Evolutionary conservation across 53 echinoderm and acorn worm species (phyloP).

Genomic region (Paelopatides confundens): DNA sequence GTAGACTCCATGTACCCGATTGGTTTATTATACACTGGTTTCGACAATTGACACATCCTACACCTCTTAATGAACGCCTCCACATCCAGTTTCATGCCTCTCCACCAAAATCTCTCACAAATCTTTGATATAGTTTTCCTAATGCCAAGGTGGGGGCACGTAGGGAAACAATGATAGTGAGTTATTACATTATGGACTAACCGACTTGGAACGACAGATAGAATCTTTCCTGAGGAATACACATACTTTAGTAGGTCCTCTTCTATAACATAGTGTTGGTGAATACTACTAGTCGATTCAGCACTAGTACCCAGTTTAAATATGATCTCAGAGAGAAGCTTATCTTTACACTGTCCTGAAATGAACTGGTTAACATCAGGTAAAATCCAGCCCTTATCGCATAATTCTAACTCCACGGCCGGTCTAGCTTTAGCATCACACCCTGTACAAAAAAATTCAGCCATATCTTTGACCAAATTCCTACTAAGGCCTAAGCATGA

Average conservation of each 20-base stretch:
- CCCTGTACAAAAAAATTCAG: not conserved
- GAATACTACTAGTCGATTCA: too few species aligned
- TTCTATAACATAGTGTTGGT: too few species aligned
- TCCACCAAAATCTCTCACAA: conserved; percentile 30
- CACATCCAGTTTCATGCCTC: conserved; percentile 19
- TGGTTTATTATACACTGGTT: conserved; percentile 55
- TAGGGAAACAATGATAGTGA: conserved; percentile 1
- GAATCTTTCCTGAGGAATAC: too few species aligned
- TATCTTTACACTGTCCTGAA: too few species aligned
- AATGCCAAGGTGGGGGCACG: conserved; percentile 28
- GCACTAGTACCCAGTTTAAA: too few species aligned
- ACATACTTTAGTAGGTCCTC: too few species aligned
- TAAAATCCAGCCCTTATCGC: too few species aligned
- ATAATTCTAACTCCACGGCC: too few species aligned
- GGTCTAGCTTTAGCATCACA: too few species aligned
- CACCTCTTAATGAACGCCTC: conserved; percentile 46
- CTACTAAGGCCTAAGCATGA: not conserved
- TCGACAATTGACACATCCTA: conserved; percentile 40
- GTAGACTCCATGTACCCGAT: conserved; percentile 58
- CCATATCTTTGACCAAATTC: not conserved
- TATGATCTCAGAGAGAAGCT: too few species aligned
- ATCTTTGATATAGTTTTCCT: conserved; percentile 54
- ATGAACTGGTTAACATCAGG: too few species aligned
- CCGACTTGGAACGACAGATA: conserved; percentile 5
- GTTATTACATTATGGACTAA: not conserved